Percentiles rank a stretch among this genome's conserved stretches.
These are phyloP conservation scores for Ophonus ardosiacus DNA, from an alignment of 2,888 invertebrate genomes.

Conservation along the genomic window DNA sequence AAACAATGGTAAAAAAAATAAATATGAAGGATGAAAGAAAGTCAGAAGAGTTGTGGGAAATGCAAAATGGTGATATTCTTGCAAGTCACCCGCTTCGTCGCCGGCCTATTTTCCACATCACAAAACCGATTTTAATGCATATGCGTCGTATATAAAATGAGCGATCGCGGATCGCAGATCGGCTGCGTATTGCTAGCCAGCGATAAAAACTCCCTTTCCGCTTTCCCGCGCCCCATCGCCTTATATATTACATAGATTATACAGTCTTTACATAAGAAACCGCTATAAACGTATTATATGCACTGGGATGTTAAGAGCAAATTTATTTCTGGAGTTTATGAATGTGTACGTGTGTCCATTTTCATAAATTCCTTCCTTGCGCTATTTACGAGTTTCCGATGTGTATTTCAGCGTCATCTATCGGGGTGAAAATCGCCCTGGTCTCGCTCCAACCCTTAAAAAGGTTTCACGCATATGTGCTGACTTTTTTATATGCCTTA, in stretches of 20 bases:
- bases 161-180: slow-evolving; percentile 65
- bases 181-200: slow-evolving; percentile 51
- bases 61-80: background rate
- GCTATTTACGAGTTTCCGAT: slow-evolving; percentile 61
- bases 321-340: slow-evolving; percentile 58
- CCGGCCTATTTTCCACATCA: slow-evolving; percentile 75
- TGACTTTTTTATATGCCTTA: slow-evolving; percentile 51
- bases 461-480: slow-evolving; percentile 40
- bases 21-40: background rate
- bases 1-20: background rate
- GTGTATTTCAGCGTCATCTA: slow-evolving; percentile 57
- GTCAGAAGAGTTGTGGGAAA: background rate
- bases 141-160: slow-evolving; percentile 76
- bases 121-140: slow-evolving; percentile 76
- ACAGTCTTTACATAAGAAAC: slow-evolving; percentile 72
- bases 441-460: slow-evolving; percentile 13
- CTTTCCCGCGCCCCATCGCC: slow-evolving; percentile 66
- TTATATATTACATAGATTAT: slow-evolving; percentile 75
- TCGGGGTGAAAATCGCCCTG: slow-evolving; percentile 29
- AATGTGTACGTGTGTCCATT: slow-evolving; percentile 63
- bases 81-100: background rate
- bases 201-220: slow-evolving; percentile 50
- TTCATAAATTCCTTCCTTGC: slow-evolving; percentile 61
- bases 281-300: slow-evolving; percentile 73
- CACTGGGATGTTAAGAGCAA: slow-evolving; percentile 61